Evolutionary conservation across 2,113 vertebrate species (phyloP), one percentile per base, ranked within the genome.

Genomic region (Maccullochella peelii): DNA sequence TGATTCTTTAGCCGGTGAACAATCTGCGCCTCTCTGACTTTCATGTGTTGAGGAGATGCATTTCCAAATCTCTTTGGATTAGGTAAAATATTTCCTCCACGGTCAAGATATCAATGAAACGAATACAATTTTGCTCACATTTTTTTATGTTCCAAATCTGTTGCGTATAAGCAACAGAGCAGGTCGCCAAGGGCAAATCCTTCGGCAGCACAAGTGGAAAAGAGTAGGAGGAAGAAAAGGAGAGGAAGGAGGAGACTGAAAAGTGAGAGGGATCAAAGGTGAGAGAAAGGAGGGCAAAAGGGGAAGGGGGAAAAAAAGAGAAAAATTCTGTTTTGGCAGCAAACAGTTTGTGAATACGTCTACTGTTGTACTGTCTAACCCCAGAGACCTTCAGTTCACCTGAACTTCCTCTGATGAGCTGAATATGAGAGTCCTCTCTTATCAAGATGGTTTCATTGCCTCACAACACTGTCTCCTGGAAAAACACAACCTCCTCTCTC

Each of bases 371-470:
- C 57, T 7, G 61, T 80, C 50, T 83, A 66, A 90, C 77, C 82
- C 68, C 49, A 5, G 68, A 85, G 85, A 82, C 84, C 89, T 84
- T 89, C 82, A 67, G 9, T 50, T 87, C 81, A 85, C 86, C 85
- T 85, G 63, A 71, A 44, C 76, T 59, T 80, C 74, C 71, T 61
- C 80, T 63, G 49, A 68, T 62, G 59, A 83, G 57, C n/a, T 55
- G 73, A 80, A 73, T 72, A 33, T 49, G 11, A 80, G 49, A 33
- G 79, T 69, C 27, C 72, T 83, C 67, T 85, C 49, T 73, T 75
- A 52, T 91, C 86, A 84, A 20, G 52, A 52, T 23, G 80, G 67
- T 88, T 87, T 85, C 83, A 68, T 62, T 79, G 49, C 78, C 80
- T 82, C 47, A 18, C 73, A 83, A 61, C 78, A 36, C 40, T 54